Evolutionary conservation across 30 jellyfish, hydroid and myxozoan species (phyloP).

Genomic region (Aurelia aurita): DNA sequence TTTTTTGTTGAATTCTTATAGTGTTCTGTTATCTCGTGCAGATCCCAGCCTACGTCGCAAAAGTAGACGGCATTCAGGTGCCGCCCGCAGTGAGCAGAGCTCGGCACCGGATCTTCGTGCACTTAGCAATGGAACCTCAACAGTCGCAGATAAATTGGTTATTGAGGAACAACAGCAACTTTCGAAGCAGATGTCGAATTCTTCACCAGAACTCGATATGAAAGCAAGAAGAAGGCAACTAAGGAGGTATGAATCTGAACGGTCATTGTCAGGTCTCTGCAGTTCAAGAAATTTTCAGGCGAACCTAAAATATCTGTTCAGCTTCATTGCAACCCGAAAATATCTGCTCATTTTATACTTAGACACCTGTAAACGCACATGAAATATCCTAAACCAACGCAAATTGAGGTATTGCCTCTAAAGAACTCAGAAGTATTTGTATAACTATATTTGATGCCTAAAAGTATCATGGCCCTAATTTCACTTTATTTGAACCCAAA

Average conservation of each 20-base stretch:
- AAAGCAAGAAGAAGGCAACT: slow-evolving; percentile 82
- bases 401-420: too few species aligned
- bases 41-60: slow-evolving; percentile 76
- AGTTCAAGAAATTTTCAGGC: too few species aligned
- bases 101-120: slow-evolving; percentile 78
- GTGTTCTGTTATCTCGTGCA: neutral
- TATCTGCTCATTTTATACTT: too few species aligned
- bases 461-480: too few species aligned
- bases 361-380: too few species aligned
- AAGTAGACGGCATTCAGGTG: slow-evolving; percentile 89
- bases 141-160: slow-evolving; percentile 43
- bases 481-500: too few species aligned
- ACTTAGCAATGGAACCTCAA: slow-evolving; percentile 68
- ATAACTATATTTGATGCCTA: too few species aligned
- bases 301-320: too few species aligned
- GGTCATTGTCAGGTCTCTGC: too few species aligned
- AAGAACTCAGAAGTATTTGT: too few species aligned
- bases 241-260: slow-evolving; percentile 60
- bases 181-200: slow-evolving; percentile 75
- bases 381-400: too few species aligned
- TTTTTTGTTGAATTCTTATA: neutral
- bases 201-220: slow-evolving; percentile 84
- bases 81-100: slow-evolving; percentile 62
- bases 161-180: slow-evolving; percentile 60
- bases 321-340: too few species aligned